Percentiles rank a stretch among this genome's conserved stretches.
phyloP scores from a whole-genome alignment of 2,888 invertebrate species.

The Smittia aterrima region DNA sequence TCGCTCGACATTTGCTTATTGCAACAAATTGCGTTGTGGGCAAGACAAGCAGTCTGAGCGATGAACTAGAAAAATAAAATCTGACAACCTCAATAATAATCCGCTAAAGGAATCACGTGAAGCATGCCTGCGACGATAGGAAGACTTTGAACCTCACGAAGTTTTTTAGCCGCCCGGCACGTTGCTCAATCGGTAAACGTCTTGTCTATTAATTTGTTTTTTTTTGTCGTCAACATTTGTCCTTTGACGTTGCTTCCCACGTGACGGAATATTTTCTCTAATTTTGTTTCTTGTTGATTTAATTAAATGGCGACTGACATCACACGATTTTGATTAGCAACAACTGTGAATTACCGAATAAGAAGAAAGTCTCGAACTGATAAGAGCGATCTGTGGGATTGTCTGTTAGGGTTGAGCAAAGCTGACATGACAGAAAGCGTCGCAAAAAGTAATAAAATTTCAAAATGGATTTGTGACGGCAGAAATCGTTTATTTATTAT shows the following conservation, averaged over 20 bases:
- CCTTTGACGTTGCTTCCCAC: too few relatives aligned
- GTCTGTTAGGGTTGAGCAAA: neutral
- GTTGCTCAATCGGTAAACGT: neutral
- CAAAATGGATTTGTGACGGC: neutral
- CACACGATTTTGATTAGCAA: too few relatives aligned
- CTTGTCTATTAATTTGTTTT: too few relatives aligned
- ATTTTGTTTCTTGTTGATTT: too few relatives aligned
- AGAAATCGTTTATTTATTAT: slow-evolving; percentile 23
- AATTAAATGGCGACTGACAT: too few relatives aligned
- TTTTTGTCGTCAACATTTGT: too few relatives aligned
- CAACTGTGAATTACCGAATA: neutral
- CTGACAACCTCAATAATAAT: neutral
- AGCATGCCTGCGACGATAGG: neutral
- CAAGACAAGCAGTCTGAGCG: neutral
- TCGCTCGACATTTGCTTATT: neutral
- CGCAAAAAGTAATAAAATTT: neutral
- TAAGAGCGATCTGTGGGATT: neutral
- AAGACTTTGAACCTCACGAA: slow-evolving; percentile 5
- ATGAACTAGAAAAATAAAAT: neutral
- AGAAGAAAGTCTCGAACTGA: neutral
- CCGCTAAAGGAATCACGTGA: slow-evolving; percentile 6
- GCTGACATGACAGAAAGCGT: neutral
- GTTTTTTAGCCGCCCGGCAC: neutral
- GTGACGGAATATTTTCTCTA: too few relatives aligned
- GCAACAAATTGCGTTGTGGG: neutral